Base-by-base conservation (phyloP, 37 sponge, comb jelly and placozoan genomes). In the Corticium candelabrum region DNA sequence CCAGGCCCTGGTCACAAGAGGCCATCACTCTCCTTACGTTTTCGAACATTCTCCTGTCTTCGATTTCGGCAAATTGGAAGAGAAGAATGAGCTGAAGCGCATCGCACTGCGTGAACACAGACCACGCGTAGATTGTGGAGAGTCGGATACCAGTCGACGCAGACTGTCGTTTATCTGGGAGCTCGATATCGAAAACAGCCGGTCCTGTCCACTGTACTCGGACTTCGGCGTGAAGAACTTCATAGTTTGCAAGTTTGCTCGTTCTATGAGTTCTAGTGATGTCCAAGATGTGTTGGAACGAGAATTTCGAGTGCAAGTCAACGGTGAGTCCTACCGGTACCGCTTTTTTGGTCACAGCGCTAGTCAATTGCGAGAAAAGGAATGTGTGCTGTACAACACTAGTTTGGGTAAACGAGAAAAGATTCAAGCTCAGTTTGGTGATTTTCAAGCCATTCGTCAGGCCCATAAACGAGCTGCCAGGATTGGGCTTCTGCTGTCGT, bases 401-500 rank as follows among this genome's bases (percentile, higher is more conserved):
- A 11, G 62, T 11, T 21, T 50, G 11, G 62, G 15, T 27, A 50
- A 21, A 50, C 11, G 62, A 11, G 62, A 11, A 21, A 21, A 11
- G 15, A 27, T 50, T 11, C 21, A 50, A 27, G 11, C 62, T 50
- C 62, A 11, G 15, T 50, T 50, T 50, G 62, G 62, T 21, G 21
- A 50, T 50, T 50, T 50, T 50, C 15, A 50, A 27, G n/a, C n/a
- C n/a, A 50, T 50, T 50, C 62, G 62, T 50, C 62, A 11, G 62
- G 21, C 62, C 11, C 11, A 21, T 21, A 50, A 50, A 21, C 11
- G 21, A 50, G 21, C 21, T 11, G 62, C 62, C 21, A 11, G 92
- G 38, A 91, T 91, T 67, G 88, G 92, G 2, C 73, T 83, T 71
- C 77, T 91, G 39, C 87, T 91, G 67, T 91, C 92, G 67, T 77